Evolutionary conservation across 2,797 vertebrate genomes (phyloP).

Genomic region (Xyrichtys novacula): DNA sequence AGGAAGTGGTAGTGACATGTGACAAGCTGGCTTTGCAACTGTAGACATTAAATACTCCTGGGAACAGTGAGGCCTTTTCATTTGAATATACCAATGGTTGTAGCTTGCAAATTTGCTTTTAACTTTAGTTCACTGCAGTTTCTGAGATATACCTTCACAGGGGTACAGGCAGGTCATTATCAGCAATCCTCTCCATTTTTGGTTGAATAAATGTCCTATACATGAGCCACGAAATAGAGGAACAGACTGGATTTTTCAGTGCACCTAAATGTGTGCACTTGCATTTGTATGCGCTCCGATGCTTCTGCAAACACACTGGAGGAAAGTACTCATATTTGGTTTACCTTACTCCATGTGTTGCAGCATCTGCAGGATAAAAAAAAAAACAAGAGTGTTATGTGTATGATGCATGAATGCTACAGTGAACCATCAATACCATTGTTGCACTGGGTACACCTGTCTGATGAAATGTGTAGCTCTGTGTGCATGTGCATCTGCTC

Average conservation of each 20-base stretch:
- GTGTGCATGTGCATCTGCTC: constrained; percentile 1
- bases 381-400: constrained; percentile 2
- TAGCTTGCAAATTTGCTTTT: constrained; percentile 44
- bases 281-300: constrained; percentile 9
- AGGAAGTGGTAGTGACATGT: constrained; percentile 70
- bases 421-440: constrained; percentile 30
- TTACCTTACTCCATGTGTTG: neutral
- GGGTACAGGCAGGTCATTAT: no score
- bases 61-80: constrained; percentile 52
- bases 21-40: constrained; percentile 62
- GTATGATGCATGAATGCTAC: constrained; percentile 29
- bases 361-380: neutral
- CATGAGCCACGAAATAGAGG: neutral
- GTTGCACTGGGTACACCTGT: constrained; percentile 29
- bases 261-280: constrained; percentile 4
- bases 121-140: constrained; percentile 7
- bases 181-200: constrained; percentile 7
- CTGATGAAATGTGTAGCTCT: constrained; percentile 32
- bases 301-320: constrained; percentile 12
- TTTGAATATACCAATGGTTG: constrained; percentile 55
- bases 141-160: constrained; percentile 12
- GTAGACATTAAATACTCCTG: constrained; percentile 58
- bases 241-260: constrained; percentile 14
- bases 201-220: neutral
- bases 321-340: constrained; percentile 6